phyloP scores from a whole-genome alignment of 1,140 invertebrate genomes.

The Melitaea cinxia region DNA sequence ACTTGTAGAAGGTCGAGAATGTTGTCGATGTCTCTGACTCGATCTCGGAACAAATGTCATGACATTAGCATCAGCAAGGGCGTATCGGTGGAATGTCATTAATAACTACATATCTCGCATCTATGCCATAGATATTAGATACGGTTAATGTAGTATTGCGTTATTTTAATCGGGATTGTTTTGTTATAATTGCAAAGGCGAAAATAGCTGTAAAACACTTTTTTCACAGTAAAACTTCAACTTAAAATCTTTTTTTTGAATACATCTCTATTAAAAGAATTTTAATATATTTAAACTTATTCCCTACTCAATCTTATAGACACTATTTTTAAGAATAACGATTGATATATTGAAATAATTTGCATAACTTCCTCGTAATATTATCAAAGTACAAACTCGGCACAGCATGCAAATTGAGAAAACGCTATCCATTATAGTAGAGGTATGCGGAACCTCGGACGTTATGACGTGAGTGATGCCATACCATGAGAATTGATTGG shows the following conservation, averaged over 20 bases:
- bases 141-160: slow-evolving; percentile 10
- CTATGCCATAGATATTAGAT: too few relatives aligned
- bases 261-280: too few relatives aligned
- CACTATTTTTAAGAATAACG: neutral
- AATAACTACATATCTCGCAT: slow-evolving; percentile 22
- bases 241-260: too few relatives aligned
- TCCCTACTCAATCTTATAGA: neutral
- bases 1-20: slow-evolving; percentile 48
- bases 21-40: slow-evolving; percentile 33
- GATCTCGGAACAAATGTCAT: slow-evolving; percentile 54
- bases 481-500: slow-evolving; percentile 16
- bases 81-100: slow-evolving; percentile 34
- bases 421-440: slow-evolving; percentile 19
- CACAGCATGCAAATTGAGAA: slow-evolving; percentile 24
- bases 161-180: neutral
- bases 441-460: slow-evolving; percentile 25
- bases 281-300: too few relatives aligned
- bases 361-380: slow-evolving; percentile 20
- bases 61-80: slow-evolving; percentile 55
- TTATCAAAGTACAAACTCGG: slow-evolving; percentile 5
- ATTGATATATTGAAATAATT: neutral
- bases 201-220: too few relatives aligned
- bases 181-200: neutral
- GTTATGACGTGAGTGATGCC: slow-evolving; percentile 6
- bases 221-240: too few relatives aligned